These are phyloP conservation scores for Euura saliciscinereae DNA, from an alignment of 1,140 invertebrate genomes.

Conservation along the genomic window DNA sequence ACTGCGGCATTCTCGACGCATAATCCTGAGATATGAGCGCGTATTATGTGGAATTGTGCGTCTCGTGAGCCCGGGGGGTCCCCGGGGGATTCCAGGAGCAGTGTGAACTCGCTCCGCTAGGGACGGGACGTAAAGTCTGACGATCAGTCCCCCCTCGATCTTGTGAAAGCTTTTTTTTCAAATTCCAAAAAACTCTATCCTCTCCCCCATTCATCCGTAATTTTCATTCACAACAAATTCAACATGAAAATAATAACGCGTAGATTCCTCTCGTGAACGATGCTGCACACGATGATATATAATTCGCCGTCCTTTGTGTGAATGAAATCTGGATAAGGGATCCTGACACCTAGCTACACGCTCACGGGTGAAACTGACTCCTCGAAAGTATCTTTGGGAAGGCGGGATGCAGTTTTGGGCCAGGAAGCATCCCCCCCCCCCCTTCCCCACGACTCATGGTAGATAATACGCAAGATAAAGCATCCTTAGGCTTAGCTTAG, in stretches of 20 bases:
- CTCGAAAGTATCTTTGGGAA: not conserved
- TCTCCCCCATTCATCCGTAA: no score
- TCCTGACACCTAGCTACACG: not conserved
- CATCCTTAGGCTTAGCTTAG: conserved; percentile 44
- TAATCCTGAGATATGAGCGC: conserved; percentile 60
- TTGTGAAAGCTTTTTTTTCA: no score
- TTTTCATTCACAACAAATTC: no score
- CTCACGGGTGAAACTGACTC: not conserved
- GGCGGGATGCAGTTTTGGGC: not conserved
- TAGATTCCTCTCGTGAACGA: no score
- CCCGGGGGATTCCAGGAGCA: conserved; percentile 24
- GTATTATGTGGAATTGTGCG: conserved; percentile 53
- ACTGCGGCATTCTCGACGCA: conserved; percentile 37
- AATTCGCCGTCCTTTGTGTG: not conserved
- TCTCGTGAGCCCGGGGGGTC: conserved; percentile 24
- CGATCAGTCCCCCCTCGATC: no score
- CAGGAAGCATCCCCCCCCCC: not conserved
- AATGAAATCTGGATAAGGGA: conserved; percentile 1
- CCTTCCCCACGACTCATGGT: conserved; percentile 28
- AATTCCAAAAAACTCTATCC: no score
- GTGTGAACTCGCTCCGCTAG: conserved; percentile 32
- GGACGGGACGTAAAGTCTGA: no score
- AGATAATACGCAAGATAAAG: conserved; percentile 46
- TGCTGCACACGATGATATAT: no score
- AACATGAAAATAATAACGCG: no score